Conservation (phyloP, 1,140 invertebrate genomes). For the Melipona quadrifasciata region DNA sequence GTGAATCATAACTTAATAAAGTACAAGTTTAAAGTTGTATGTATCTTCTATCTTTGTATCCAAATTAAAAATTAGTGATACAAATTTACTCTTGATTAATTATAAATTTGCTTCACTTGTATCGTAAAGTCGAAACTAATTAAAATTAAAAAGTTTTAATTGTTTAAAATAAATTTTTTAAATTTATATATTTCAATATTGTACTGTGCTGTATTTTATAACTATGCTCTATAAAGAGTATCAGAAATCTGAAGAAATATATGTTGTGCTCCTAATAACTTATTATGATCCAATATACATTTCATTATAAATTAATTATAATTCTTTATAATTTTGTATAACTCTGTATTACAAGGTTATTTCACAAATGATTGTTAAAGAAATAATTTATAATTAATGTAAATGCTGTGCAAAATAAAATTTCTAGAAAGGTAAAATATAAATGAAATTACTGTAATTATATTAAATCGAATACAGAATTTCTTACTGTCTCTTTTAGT, state of each 20-base stretch:
- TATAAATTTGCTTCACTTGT: conserved; percentile 20
- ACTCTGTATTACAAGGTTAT: conserved; percentile 51
- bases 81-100: not conserved
- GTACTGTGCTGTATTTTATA: not conserved
- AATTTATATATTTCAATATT: not conserved
- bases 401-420: conserved; percentile 49
- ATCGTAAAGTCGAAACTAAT: not conserved
- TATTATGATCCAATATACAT: not conserved
- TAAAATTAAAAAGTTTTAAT: not conserved
- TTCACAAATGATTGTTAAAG: conserved; percentile 45
- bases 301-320: not conserved
- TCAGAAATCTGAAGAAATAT: not conserved
- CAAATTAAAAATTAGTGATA: conserved; percentile 23
- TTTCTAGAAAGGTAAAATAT: conserved; percentile 25
- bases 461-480: conserved; percentile 25
- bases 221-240: not conserved
- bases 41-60: conserved; percentile 28
- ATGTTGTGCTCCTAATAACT: not conserved
- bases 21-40: conserved; percentile 31
- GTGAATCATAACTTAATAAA: not conserved
- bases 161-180: conserved; percentile 7
- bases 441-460: conserved; percentile 35
- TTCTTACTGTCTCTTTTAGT: conserved; percentile 44
- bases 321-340: not conserved
- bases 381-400: conserved; percentile 28